Percentiles rank a stretch among this genome's conserved stretches.
Evolutionary conservation across 37 sponge, comb jelly and placozoan genomes (phyloP).

Genomic region (Oscarella lobularis): DNA sequence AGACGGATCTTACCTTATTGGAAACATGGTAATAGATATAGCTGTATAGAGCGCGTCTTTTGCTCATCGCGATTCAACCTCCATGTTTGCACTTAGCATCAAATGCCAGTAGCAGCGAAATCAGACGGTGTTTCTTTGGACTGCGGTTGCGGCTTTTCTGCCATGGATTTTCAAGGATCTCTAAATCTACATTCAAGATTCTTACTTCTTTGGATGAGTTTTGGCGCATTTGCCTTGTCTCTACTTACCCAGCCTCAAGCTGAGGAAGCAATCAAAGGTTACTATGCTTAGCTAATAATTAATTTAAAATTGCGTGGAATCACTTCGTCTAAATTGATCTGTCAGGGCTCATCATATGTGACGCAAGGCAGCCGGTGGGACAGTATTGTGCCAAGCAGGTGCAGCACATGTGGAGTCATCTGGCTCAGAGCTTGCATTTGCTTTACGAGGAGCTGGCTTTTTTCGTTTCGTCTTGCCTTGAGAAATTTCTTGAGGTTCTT

Average conservation of each 20-base stretch:
- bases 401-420: conserved; percentile 55
- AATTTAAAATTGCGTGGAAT: background rate
- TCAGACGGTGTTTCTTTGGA: conserved; percentile 39
- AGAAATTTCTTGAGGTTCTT: background rate
- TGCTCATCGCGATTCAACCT: background rate
- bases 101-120: conserved; percentile 30
- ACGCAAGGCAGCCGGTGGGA: conserved; percentile 39
- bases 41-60: background rate
- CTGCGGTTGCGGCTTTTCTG: conserved; percentile 62
- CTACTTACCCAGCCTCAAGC: conserved; percentile 58
- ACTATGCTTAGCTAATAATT: background rate
- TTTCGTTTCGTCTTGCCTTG: background rate
- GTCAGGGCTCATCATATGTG: background rate
- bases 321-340: background rate
- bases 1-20: conserved; percentile 47
- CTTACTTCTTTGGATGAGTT: conserved; percentile 63
- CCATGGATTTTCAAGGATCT: conserved; percentile 55
- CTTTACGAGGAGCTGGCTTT: conserved; percentile 48
- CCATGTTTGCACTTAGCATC: background rate
- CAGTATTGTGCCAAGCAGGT: conserved; percentile 77
- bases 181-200: conserved; percentile 75
- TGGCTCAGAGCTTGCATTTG: conserved; percentile 43
- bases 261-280: conserved; percentile 26
- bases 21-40: conserved; percentile 47
- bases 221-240: conserved; percentile 55